A percentile compares a stretch with the other conserved stretches of the same genome.
These are phyloP conservation scores for Thamnophis sirtalis DNA, from an alignment of 2,113 vertebrate species.

Conservation along the genomic window DNA sequence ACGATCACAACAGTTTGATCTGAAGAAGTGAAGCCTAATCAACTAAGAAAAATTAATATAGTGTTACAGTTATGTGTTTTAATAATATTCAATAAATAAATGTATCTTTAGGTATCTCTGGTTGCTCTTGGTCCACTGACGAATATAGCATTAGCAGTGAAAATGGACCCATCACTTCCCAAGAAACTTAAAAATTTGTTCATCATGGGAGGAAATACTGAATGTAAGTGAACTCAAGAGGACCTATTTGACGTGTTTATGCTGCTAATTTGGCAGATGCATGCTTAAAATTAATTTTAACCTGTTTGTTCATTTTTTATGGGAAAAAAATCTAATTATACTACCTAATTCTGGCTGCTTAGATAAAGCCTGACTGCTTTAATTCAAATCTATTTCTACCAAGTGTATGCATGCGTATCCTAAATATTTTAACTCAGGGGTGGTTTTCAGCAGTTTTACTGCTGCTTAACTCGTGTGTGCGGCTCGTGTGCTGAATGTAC, in stretches of 20 bases:
- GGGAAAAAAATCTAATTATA: background rate
- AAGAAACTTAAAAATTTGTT: constrained; percentile 73
- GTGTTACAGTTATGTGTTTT: background rate
- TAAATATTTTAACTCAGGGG: background rate
- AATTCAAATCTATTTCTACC: background rate
- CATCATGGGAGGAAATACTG: constrained; percentile 84
- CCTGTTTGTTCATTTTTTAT: background rate
- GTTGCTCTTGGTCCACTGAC: constrained; percentile 80
- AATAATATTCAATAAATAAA: background rate
- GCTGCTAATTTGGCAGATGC: background rate
- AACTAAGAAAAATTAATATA: background rate
- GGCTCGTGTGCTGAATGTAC: too few relatives aligned
- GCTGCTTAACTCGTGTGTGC: too few relatives aligned
- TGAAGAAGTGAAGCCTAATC: background rate
- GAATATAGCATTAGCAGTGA: constrained; percentile 78
- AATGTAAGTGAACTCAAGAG: constrained; percentile 64
- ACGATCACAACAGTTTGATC: background rate
- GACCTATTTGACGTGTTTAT: background rate
- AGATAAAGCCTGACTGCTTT: background rate
- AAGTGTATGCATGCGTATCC: background rate
- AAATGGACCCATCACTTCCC: constrained; percentile 72
- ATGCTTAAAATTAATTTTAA: background rate
- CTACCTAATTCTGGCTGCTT: background rate
- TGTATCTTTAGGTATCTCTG: constrained; percentile 39
- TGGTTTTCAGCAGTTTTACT: too few relatives aligned